phyloP scores from a whole-genome alignment of 2,888 invertebrate species.

The Oxytorus armatus region DNA sequence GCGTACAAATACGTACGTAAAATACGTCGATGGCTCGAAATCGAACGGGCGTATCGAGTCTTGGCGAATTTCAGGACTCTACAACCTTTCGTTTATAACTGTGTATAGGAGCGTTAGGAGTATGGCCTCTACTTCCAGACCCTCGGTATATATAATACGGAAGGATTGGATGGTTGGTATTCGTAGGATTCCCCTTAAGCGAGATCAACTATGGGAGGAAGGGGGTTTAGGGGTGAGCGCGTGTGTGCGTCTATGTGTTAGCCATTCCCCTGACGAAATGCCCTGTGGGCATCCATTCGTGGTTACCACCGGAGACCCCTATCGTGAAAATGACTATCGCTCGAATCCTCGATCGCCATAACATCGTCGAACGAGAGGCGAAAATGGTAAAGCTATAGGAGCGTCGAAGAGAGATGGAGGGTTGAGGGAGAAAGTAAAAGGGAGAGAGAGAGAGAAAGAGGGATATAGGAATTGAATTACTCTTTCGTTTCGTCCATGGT shows the following conservation, averaged over 20 bases:
- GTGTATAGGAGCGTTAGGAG: neutral
- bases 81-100: neutral
- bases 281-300: slow-evolving; percentile 39
- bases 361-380: slow-evolving; percentile 52
- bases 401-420: slow-evolving; percentile 16
- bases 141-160: slow-evolving; percentile 30
- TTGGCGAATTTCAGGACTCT: neutral
- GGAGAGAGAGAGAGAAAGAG: no score
- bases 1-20: slow-evolving; percentile 45
- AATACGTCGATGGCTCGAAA: slow-evolving; percentile 37
- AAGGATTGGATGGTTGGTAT: slow-evolving; percentile 46
- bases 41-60: slow-evolving; percentile 26
- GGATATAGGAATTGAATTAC: slow-evolving; percentile 51
- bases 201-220: slow-evolving; percentile 60
- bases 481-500: slow-evolving; percentile 52
- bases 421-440: slow-evolving; percentile 24
- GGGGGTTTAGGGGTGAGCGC: no score
- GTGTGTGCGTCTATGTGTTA: neutral
- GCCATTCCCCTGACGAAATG: neutral
- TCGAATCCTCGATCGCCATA: slow-evolving; percentile 54
- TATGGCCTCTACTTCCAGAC: slow-evolving; percentile 29
- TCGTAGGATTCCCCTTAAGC: slow-evolving; percentile 36
- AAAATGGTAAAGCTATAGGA: slow-evolving; percentile 36
- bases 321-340: slow-evolving; percentile 77
- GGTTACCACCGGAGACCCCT: slow-evolving; percentile 65